Conservation (phyloP, 2,888 invertebrate species). For the Leptopterna dolabrata region DNA sequence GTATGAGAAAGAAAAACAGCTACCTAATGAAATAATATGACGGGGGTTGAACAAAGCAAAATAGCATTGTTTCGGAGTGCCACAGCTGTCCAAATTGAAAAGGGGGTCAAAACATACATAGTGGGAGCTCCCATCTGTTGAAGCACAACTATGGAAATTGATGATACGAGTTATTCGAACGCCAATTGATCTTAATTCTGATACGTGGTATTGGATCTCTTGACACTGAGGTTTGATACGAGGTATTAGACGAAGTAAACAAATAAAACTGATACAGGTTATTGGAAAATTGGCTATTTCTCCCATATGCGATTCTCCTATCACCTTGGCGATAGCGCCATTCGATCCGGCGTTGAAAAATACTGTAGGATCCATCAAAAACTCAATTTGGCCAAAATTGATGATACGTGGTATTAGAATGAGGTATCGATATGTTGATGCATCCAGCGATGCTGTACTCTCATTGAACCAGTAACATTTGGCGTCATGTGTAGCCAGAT, state of each 20-base stretch:
- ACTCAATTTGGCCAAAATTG: not conserved
- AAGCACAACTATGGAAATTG: not conserved
- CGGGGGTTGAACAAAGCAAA: not conserved
- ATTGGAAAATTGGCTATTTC: not conserved
- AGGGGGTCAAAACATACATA: not conserved
- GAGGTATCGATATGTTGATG: not conserved
- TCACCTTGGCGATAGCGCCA: not conserved
- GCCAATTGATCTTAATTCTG: not conserved
- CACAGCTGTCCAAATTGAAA: not conserved
- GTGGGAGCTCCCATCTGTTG: not conserved
- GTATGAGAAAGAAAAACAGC: no score
- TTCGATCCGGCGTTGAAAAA: not conserved
- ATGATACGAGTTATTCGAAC: not conserved
- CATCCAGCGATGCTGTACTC: no score
- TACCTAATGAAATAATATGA: not conserved
- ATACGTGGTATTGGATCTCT: not conserved
- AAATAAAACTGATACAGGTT: not conserved
- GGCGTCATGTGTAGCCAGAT: slow-evolving; percentile 33
- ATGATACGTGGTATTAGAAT: not conserved
- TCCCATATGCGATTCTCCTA: not conserved
- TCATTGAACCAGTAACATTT: slow-evolving; percentile 52
- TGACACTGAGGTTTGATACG: not conserved
- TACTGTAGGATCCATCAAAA: not conserved
- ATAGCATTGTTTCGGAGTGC: not conserved
- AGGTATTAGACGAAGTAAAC: not conserved